phyloP scores from a whole-genome alignment of 92 coral and sea anemone species.

The Bergia sp. region DNA sequence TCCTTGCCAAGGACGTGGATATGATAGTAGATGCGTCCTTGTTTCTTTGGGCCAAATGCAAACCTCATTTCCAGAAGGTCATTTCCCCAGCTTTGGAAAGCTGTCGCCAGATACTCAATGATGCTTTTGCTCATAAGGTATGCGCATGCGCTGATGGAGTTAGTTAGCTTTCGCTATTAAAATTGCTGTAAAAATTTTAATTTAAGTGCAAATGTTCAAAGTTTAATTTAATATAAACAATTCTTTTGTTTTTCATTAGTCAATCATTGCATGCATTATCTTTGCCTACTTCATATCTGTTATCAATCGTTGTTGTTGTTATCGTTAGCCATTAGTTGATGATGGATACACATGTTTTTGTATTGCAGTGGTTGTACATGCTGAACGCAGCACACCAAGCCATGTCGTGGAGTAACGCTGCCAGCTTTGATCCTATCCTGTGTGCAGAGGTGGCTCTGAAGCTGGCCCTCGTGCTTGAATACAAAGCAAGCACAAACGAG shows the following conservation, averaged over 20 bases:
- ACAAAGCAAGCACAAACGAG: constrained; percentile 70
- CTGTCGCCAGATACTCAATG: constrained; percentile 86
- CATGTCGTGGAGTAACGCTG: constrained; percentile 88
- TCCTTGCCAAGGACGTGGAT: constrained; percentile 77
- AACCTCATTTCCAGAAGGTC: constrained; percentile 85
- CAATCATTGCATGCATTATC: too few species aligned
- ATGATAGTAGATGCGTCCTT: constrained; percentile 93
- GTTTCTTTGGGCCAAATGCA: constrained; percentile 94
- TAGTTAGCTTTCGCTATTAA: too few species aligned
- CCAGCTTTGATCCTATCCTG: constrained; percentile 82
- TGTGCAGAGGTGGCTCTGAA: constrained; percentile 92
- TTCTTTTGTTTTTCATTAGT: too few species aligned
- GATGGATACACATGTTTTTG: background rate
- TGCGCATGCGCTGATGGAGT: background rate
- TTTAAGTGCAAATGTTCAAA: too few species aligned
- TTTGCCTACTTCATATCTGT: too few species aligned
- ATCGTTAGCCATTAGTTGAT: background rate
- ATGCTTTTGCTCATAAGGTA: constrained; percentile 70
- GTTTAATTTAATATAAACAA: too few species aligned
- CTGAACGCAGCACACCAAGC: constrained; percentile 82
- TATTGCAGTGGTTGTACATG: constrained; percentile 83
- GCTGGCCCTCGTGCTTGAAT: constrained; percentile 79
- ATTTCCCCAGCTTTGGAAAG: constrained; percentile 83
- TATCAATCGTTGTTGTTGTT: too few species aligned
- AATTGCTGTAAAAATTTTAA: too few species aligned